Base-by-base conservation (phyloP, 2,113 vertebrate species). In the Bungarus multicinctus region DNA sequence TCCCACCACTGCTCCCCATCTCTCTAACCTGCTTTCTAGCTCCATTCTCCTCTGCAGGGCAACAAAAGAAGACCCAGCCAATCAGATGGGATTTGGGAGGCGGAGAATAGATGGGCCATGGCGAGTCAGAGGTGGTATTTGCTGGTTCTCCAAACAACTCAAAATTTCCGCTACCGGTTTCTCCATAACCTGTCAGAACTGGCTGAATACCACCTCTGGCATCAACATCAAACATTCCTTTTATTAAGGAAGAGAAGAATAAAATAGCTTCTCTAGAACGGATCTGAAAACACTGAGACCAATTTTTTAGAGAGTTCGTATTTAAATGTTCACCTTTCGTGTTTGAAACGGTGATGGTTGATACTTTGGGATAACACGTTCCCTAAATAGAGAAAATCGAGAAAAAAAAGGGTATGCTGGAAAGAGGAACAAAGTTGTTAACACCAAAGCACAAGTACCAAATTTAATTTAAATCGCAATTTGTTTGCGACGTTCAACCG, bases 301-400 rank as follows among this genome's bases (percentile, higher is more conserved):
- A 91, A 64, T 27, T 96, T 60, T 94, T 69, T 88, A 90, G 94
- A 89, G 85, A 94, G 0, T 14, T 90, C 55, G 22, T 7, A 87
- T 93, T 85, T 23, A 47, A 14, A 90, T 89, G 16, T 25, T 22
- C 22, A 85, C 27, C 9, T 47, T 43, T 60, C 55, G 23, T 50
- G 86, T 87, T 91, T 30, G 27, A 91, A 89, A 52, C 87, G 92
- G 43, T 91, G 94, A 57, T 74, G 87, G 90, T 69, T 94, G 92
- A 95, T 52, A 94, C 69, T 85, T 50, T 53, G 94, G 57, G 95
- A 94, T 96, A 95, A 96, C 81, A 93, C 74, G 90, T 93, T 95
- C 89, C 94, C 92, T 87, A 95, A 92, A 27, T 1, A 92, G 34
- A 52, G 86, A 88, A 22, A 50, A 87, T 6, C 85, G 12, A 58